Evolutionary conservation across 2,888 invertebrate species (phyloP).

Genomic region (Nemotelus nigrinus): DNA sequence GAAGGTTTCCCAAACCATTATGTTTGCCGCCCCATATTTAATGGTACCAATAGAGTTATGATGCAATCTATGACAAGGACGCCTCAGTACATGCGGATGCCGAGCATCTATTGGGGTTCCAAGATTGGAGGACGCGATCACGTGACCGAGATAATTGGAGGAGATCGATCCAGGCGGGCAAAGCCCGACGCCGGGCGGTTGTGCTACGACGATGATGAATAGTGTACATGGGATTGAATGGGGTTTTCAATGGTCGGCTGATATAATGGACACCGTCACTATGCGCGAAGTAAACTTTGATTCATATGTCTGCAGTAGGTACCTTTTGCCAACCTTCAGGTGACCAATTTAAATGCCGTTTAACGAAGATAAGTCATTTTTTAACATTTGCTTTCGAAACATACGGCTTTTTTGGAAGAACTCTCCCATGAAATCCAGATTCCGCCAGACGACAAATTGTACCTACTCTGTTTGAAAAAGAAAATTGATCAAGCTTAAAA

Average conservation of each 20-base stretch:
- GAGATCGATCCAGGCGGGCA: too few species aligned
- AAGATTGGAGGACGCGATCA: too few species aligned
- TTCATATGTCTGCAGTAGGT: not conserved
- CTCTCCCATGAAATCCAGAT: not conserved
- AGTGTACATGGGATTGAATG: not conserved
- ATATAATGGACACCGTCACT: not conserved
- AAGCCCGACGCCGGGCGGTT: too few species aligned
- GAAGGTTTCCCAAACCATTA: constrained; percentile 1
- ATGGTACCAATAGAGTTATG: too few species aligned
- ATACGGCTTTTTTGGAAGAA: not conserved
- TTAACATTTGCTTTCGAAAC: constrained; percentile 14
- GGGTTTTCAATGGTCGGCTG: not conserved
- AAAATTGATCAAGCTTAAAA: too few species aligned
- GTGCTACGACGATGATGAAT: too few species aligned
- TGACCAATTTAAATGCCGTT: not conserved
- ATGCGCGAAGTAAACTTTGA: not conserved
- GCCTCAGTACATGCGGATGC: too few species aligned
- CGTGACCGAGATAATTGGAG: too few species aligned
- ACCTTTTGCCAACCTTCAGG: not conserved
- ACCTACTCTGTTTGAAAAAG: too few species aligned
- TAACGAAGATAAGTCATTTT: not conserved
- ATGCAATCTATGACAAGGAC: too few species aligned
- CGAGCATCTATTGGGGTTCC: too few species aligned
- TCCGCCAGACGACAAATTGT: not conserved
- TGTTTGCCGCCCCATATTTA: not conserved